A percentile compares a stretch with the other conserved stretches of the same genome.
phyloP scores from a whole-genome alignment of 2,888 invertebrate species.

The Amphipoea lucens region DNA sequence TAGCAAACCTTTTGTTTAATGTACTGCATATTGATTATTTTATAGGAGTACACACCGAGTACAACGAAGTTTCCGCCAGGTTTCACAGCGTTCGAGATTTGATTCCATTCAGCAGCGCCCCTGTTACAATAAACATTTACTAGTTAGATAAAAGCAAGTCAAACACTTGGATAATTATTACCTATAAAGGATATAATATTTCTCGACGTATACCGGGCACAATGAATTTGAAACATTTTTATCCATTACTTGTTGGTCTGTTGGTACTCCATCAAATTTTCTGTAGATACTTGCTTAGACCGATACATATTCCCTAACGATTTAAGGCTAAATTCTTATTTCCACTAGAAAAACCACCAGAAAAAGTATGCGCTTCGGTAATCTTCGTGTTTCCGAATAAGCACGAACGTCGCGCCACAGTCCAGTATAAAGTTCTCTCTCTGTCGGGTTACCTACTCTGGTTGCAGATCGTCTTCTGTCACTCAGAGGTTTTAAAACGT shows the following conservation, averaged over 20 bases:
- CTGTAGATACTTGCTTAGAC: background rate
- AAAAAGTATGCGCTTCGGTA: background rate
- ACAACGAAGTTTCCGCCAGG: slow-evolving; percentile 97
- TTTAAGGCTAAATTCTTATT: background rate
- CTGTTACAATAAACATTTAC: slow-evolving; percentile 80
- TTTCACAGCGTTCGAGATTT: slow-evolving; percentile 97
- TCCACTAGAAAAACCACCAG: background rate
- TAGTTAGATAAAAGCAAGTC: background rate
- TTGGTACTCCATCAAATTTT: background rate
- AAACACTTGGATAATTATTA: background rate
- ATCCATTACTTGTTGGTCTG: background rate
- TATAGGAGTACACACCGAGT: slow-evolving; percentile 82
- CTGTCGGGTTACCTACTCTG: background rate
- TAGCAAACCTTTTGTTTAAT: background rate
- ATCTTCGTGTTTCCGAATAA: background rate
- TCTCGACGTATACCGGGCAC: background rate
- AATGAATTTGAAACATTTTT: background rate
- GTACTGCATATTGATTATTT: background rate
- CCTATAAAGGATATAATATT: background rate
- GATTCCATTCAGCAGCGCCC: slow-evolving; percentile 97
- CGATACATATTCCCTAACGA: background rate
- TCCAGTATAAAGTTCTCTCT: background rate
- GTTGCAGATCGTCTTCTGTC: background rate
- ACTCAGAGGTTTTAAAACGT: background rate
- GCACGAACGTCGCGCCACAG: background rate